Base-by-base conservation (phyloP, 2,113 vertebrate genomes). In the Morone saxatilis region DNA sequence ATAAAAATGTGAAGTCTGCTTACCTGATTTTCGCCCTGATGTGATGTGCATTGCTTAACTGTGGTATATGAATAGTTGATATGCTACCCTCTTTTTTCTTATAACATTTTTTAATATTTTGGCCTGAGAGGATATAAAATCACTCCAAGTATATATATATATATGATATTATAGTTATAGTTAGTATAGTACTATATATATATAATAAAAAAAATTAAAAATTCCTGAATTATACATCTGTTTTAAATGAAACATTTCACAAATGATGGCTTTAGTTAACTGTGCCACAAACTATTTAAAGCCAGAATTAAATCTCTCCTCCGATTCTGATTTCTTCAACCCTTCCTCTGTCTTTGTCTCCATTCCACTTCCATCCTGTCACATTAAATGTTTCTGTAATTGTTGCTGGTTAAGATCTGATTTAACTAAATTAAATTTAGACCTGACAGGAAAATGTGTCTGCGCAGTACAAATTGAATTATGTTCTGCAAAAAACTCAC, bases 381-480 rank as follows among this genome's bases (percentile, higher is more conserved):
- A 69, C 60, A 59, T 67, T 22, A 62, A 80, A 90, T 69, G 38
- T 80, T 78, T 71, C 47, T 69, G 59, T 79, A 50, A 83, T 77
- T 71, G 71, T 82, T 67, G 7, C 54, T 48, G 22, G 76, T 87
- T 80, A 75, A 53, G 71, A 83, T 84, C 65, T 31, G 66, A 76
- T 59, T 89, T 19, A 67, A 81, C 76, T 61, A 56, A 83, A 87
- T 87, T 40, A 53, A n/a, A 81, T 61, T 61, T 38, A 41, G 56
- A 71, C 50, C 72, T 59, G 67, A 76, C 67, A 70, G 61, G 25
- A 67, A 77, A 73, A 73, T 0, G 6, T 63, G 71, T 78, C 54
- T 74, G 16, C 13, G 81, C 75, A 81, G n/a, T 79, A 48, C 68
- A 78, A 85, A 89, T 54, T 69, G 11, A 62, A 74, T 83, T 68